Base-by-base conservation (phyloP, 2,888 invertebrate genomes). In the Erebia aethiops region DNA sequence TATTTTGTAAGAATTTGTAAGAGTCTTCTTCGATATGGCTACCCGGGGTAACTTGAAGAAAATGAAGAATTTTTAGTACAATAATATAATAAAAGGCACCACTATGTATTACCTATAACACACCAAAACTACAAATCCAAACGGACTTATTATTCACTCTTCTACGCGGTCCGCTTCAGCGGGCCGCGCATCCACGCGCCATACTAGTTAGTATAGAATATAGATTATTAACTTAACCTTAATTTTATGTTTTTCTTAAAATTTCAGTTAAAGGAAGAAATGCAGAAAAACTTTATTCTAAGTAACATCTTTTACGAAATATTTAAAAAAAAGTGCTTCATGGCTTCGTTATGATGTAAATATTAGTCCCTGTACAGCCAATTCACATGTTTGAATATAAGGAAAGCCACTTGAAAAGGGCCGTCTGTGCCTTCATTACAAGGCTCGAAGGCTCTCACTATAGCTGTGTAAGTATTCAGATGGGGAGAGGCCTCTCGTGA, bases 401-500 rank as follows among this genome's bases (percentile, higher is more conserved):
- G 74, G 73, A 75, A 77, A 76, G 70, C 69, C 60, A 72, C 70
- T 72, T 73, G 69, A 74, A 76, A 75, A 74, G 72, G 73, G 69
- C 74, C 64, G 69, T 76, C 73, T 73, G 75, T 76, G 75, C 77
- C 73, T 77, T 75, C 76, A 77, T 76, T 77, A 77, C 75, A 77
- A 75, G 69, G 74, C 76, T 76, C 76, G 63, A 54, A 74, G 73
- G 74, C 73, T 67, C 69, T 74, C 77, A 74, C 76, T 77, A 78
- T 77, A 81, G 80, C 77, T 76, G 76, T 76, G 77, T 79, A 79
- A 79, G 80, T 81, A 84, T 83, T 82, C 83, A 80, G 82, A 80
- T 79, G 78, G 79, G 72, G 79, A 77, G 82, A 76, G 75, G 78
- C 84, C 86, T 79, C 79, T 82, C 81, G 81, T 88, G 88, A 88